Evolutionary conservation across 2,113 vertebrate genomes (phyloP).

Genomic region (Corydoras maculifer): DNA sequence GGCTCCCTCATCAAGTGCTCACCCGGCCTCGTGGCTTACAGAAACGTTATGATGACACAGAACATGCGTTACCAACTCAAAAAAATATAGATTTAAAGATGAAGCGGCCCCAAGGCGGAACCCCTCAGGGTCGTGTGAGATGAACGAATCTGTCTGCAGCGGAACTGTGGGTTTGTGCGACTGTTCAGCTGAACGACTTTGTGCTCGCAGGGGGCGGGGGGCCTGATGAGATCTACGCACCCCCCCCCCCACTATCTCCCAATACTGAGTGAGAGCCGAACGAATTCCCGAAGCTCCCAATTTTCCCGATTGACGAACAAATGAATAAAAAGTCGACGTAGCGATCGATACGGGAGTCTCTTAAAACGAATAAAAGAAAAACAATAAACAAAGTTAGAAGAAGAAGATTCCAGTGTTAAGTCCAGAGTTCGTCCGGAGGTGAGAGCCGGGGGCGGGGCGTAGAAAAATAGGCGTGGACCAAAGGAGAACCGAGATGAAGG

Average conservation of each 20-base stretch:
- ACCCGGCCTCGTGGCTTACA: conserved; percentile 34
- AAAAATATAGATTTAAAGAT: conserved; percentile 13
- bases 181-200: too few species aligned
- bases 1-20: conserved; percentile 2
- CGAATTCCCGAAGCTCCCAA: conserved; percentile 34
- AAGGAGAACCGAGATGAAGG: background rate
- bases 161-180: too few species aligned
- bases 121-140: background rate
- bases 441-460: conserved; percentile 50
- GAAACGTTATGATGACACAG: conserved; percentile 30
- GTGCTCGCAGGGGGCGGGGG: too few species aligned
- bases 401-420: conserved; percentile 71
- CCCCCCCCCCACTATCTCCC: conserved; percentile 31
- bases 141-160: too few species aligned
- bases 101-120: conserved; percentile 11
- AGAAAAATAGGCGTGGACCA: conserved; percentile 32
- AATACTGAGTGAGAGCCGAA: conserved; percentile 14
- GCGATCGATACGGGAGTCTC: conserved; percentile 42
- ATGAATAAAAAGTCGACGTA: conserved; percentile 46
- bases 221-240: conserved; percentile 12
- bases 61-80: conserved; percentile 25
- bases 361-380: conserved; percentile 35
- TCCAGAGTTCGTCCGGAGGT: conserved; percentile 57
- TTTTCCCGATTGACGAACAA: conserved; percentile 43
- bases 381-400: conserved; percentile 43